Percentiles rank a stretch among this genome's conserved stretches.
These are phyloP conservation scores for Synanthedon andrenaeformis DNA, from an alignment of 2,888 invertebrate species.

Conservation along the genomic window DNA sequence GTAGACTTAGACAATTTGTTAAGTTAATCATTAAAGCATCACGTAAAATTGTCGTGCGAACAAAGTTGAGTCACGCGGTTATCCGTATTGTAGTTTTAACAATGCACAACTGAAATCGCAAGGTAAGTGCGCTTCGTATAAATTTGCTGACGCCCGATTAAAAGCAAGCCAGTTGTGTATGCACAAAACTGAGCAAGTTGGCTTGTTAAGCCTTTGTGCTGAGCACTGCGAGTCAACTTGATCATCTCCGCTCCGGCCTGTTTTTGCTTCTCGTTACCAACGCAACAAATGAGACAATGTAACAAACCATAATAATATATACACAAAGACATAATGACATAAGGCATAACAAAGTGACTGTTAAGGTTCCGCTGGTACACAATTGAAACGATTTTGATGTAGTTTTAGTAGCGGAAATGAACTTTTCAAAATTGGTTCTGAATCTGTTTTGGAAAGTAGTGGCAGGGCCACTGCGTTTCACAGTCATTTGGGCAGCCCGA, in stretches of 20 bases:
- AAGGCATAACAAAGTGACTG: no score
- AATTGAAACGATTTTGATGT: no score
- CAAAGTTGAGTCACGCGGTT: background rate
- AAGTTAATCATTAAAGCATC: background rate
- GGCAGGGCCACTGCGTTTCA: no score
- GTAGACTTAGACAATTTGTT: no score
- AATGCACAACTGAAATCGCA: slow-evolving; percentile 32
- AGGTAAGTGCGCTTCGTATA: slow-evolving; percentile 17
- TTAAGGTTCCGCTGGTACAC: no score
- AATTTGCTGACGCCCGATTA: slow-evolving; percentile 42
- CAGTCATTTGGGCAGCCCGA: no score
- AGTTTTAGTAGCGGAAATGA: no score
- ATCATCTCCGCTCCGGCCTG: slow-evolving; percentile 3
- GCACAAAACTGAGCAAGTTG: slow-evolving; percentile 40
- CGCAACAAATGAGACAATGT: no score
- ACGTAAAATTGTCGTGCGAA: background rate
- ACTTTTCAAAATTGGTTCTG: no score
- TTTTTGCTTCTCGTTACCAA: background rate
- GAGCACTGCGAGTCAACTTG: slow-evolving; percentile 16
- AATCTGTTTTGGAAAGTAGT: no score
- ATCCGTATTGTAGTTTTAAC: slow-evolving; percentile 7
- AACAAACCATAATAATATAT: no score
- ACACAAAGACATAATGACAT: no score
- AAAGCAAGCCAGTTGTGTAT: slow-evolving; percentile 20
- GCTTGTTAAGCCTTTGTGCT: slow-evolving; percentile 45